A percentile compares a stretch with the other conserved stretches of the same genome.
These are phyloP conservation scores for Numenius phaeopus DNA, from an alignment of 2,797 vertebrate genomes.

Conservation along the genomic window DNA sequence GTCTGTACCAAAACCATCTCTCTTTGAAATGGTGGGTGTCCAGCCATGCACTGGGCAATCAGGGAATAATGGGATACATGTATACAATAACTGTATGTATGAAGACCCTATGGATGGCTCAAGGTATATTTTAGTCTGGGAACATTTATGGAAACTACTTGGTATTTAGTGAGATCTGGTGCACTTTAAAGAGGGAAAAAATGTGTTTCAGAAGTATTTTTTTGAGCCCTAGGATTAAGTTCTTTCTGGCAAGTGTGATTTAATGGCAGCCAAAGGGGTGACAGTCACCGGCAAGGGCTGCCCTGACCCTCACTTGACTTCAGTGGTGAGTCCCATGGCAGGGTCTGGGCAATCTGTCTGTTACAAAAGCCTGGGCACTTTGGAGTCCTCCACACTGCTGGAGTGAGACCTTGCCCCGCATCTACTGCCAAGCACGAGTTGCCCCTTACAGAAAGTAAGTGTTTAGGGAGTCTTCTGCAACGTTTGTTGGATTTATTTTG, in stretches of 20 bases:
- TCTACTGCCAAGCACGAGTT: not conserved
- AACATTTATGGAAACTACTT: conserved; percentile 9
- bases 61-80: not conserved
- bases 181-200: not conserved
- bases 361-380: not conserved
- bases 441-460: not conserved
- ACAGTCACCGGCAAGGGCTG: rapidly evolving
- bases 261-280: not conserved
- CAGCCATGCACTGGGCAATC: not conserved
- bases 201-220: conserved; percentile 23
- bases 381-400: not conserved
- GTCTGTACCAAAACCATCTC: not conserved
- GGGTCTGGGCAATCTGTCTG: not conserved
- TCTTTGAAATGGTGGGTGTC: not conserved
- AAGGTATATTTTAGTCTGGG: not conserved
- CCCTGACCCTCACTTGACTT: not conserved
- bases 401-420: rapidly evolving
- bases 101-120: not conserved
- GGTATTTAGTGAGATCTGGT: not conserved
- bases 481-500: not conserved
- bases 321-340: not conserved
- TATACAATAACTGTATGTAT: not conserved
- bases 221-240: conserved; percentile 19
- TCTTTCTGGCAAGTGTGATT: not conserved
- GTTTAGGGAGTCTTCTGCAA: not conserved